These are phyloP conservation scores for Drosophila merina DNA, from an alignment of 2,888 invertebrate genomes.

Conservation along the genomic window DNA sequence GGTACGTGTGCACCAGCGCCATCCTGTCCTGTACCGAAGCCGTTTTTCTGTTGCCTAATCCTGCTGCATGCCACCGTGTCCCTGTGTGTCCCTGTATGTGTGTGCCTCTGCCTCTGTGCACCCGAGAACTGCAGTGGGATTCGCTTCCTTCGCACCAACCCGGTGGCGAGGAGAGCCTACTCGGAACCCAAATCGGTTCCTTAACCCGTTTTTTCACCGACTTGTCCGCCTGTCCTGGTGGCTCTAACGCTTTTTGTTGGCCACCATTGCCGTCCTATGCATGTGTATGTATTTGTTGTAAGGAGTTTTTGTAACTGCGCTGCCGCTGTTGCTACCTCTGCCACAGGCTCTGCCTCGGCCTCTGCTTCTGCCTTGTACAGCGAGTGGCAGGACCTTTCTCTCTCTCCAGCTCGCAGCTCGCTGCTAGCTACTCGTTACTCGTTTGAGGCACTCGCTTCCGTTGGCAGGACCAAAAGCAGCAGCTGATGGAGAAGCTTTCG, in stretches of 20 bases:
- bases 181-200: conserved; percentile 2
- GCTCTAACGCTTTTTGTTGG: conserved; percentile 7
- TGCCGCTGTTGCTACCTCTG: conserved; percentile 50
- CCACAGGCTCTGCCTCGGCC: conserved; percentile 6
- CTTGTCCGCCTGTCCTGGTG: conserved; percentile 1
- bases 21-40: conserved; percentile 39
- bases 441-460: not conserved
- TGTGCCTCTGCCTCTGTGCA: not conserved
- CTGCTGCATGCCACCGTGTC: conserved; percentile 18
- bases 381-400: conserved; percentile 1
- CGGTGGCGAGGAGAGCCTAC: not conserved
- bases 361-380: not conserved
- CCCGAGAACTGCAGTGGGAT: not conserved
- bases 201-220: not conserved
- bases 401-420: conserved; percentile 9
- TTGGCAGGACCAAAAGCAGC: conserved; percentile 2
- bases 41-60: conserved; percentile 31
- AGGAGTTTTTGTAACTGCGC: conserved; percentile 32
- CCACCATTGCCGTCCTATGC: conserved; percentile 9
- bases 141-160: not conserved
- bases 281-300: conserved; percentile 43
- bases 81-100: conserved; percentile 6
- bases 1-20: conserved; percentile 84
- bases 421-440: not conserved
- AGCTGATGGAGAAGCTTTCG: conserved; percentile 8